These are phyloP conservation scores for Peromyscus attwateri DNA, from an alignment of 2,797 vertebrate species.

Conservation along the genomic window DNA sequence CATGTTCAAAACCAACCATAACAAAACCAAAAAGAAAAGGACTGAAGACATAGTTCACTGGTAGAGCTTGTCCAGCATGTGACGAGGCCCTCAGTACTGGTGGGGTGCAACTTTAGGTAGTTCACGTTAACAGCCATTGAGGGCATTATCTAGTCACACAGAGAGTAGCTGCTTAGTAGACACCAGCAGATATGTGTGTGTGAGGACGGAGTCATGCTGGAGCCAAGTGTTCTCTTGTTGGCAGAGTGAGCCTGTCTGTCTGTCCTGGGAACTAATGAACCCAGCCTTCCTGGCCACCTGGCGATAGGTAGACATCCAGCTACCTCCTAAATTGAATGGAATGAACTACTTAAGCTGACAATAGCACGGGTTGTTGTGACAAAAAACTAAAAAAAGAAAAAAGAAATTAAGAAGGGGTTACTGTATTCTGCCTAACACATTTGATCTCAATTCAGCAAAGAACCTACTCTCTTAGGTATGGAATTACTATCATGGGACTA, in stretches of 20 bases:
- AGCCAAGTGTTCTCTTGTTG: not conserved
- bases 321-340: not conserved
- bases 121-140: not conserved
- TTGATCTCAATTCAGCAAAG: constrained; percentile 26
- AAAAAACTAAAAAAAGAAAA: constrained; percentile 7
- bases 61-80: not conserved
- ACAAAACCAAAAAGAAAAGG: not conserved
- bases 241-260: not conserved
- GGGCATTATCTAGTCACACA: not conserved
- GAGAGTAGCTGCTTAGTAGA: not conserved
- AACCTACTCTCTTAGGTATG: not conserved
- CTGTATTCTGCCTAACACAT: not conserved
- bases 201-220: not conserved
- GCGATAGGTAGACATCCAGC: not conserved
- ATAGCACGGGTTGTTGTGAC: constrained; percentile 25
- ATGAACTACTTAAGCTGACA: not conserved
- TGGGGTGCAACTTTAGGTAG: not conserved
- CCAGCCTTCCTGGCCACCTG: not conserved
- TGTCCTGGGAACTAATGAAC: not conserved
- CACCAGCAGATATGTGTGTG: not conserved
- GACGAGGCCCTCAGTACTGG: not conserved
- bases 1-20: not conserved
- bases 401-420: constrained; percentile 21
- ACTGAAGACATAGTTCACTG: not conserved
- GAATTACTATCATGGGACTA: not conserved